Conservation (phyloP, 2,888 invertebrate genomes). For the Leptinotarsa tumamoca region DNA sequence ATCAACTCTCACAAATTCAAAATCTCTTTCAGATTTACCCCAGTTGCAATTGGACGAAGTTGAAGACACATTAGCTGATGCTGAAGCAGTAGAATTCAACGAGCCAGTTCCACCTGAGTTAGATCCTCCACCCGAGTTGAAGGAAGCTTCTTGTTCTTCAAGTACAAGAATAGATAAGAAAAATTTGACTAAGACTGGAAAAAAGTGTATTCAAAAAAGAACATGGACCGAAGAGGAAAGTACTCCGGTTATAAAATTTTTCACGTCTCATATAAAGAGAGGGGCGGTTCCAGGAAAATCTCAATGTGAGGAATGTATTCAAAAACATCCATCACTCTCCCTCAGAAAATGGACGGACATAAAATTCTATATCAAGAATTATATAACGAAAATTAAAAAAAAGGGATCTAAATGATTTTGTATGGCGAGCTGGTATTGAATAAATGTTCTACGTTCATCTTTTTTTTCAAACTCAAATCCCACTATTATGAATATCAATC, state of each 20-base stretch:
- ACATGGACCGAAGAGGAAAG: constrained; percentile 29
- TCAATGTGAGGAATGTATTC: not conserved
- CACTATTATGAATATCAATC: not conserved
- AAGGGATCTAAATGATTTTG: not conserved
- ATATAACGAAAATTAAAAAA: not conserved
- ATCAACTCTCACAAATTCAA: not conserved
- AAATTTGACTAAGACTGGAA: not conserved
- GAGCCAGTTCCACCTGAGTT: not conserved
- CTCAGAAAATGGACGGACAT: constrained; percentile 34
- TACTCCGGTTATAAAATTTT: constrained; percentile 23
- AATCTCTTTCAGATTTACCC: not conserved
- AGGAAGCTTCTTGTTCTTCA: not conserved
- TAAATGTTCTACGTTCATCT: not conserved
- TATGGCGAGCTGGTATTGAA: not conserved
- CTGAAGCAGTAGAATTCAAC: not conserved
- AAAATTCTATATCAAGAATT: constrained; percentile 35
- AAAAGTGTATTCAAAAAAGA: not conserved
- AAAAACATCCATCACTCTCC: too few species aligned
- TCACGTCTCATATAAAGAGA: constrained; percentile 20
- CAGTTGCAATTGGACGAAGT: not conserved
- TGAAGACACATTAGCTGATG: not conserved
- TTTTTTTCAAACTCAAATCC: not conserved
- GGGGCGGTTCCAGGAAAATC: constrained; percentile 27
- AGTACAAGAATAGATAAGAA: not conserved
- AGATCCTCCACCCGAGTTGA: not conserved